Evolutionary conservation across 2,113 vertebrate genomes (phyloP), one percentile per base, ranked within the genome.

Genomic region (Rhinolophus ferrumequinum): DNA sequence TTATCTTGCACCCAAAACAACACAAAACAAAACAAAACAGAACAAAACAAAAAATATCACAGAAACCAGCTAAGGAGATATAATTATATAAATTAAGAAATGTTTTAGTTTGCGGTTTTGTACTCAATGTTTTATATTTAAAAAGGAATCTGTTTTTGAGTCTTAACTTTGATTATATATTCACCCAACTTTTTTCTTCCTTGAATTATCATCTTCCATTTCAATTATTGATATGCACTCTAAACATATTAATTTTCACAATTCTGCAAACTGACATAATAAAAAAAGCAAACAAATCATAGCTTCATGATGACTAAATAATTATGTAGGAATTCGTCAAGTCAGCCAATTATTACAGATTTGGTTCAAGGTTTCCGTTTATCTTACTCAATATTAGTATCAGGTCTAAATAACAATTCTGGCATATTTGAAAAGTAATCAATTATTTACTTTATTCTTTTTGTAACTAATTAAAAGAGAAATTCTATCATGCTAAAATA

Each of bases 231-330:
- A 67, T 80, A 75, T n/a, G 4, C 2, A 58, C 22, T 75, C n/a
- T 92, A 67, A 90, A 16, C 15, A 64, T 18, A 92, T 62, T 90
- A 14, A 75, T 75, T 95, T 97, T 77, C 54, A 79, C 11, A 70
- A 41, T 90, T 89, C 13, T 77, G 8, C 22, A 89, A 85, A 58
- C 0, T 54, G 13, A 92, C 8, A 87, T 77, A 35, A 82, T 67
- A 60, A 72, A 81, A 84, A 95, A 18, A 93, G 8, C 4, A 76
- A 87, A 50, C 28, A 66, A 80, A 84, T 1, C 26, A 16, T 41
- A 72, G 16, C 56, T 91, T 67, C 38, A 86, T 72, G 21, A 77
- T 82, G 60, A 47, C 33, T 26, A 85, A 88, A 54, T 58, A 81
- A 75, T 52, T 81, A 85, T 82, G 16, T 5, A 82, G 15, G n/a